Evolutionary conservation across 1,140 invertebrate genomes (phyloP), one percentile per base, ranked within the genome.

Genomic region (Bombus soroeensis): DNA sequence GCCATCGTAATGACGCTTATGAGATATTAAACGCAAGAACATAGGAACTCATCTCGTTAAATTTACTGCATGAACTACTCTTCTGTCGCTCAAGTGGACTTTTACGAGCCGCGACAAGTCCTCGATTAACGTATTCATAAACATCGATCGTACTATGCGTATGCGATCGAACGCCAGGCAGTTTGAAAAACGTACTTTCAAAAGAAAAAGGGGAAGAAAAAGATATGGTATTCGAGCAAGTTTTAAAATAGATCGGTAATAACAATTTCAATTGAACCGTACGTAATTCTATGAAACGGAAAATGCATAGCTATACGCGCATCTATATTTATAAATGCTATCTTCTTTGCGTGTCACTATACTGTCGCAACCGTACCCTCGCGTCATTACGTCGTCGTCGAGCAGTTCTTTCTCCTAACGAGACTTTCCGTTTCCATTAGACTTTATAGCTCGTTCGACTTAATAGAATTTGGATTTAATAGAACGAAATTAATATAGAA

Each of bases 61-160:
- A 68, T 68, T 79, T 79, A 22, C 77, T 28, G 62, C 77, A 47
- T 53, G n/a, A 79, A 47, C 41, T 53, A 47, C 32, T 68, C 77
- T 37, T 37, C 1, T 37, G 77, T 37, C 77, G 62, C 77, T 47
- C 77, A 47, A 68, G 32, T 47, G 62, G 41, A 70, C 64, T 79
- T 79, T 79, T 79, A 79, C 62, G 62, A 68, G 22, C 62, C 32
- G 62, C 62, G 62, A 79, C 62, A 79, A 79, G 22, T 79, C 47
- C 77, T 79, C 62, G 37, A 79, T 79, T 53, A 70, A 79, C 32
- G 62, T 78, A 39, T 78, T 64, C 59, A 64, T 78, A 78, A 78
- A 64, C 59, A 78, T 64, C 9, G 75, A 78, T 78, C 57, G 57
- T 32, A 37, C 1, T 18, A 32, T 2, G 57, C 74, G 28, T 22